Evolutionary conservation across 2,113 vertebrate species (phyloP).

Genomic region (Loxodonta africana): DNA sequence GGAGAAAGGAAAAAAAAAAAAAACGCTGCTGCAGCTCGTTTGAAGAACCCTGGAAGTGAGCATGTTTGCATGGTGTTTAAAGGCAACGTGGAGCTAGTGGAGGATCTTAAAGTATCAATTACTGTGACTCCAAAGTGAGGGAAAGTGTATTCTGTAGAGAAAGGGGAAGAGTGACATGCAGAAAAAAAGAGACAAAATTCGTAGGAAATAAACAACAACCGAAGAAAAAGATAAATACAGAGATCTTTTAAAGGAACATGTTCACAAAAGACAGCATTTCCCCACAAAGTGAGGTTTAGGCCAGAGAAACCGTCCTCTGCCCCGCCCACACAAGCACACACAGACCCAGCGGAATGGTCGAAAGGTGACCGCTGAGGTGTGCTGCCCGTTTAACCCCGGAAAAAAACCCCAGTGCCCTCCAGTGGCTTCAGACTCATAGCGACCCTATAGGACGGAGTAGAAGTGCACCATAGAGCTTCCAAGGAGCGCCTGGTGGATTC

Average conservation of each 20-base stretch:
- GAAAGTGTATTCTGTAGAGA: fast-evolving
- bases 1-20: background rate
- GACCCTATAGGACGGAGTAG: no score
- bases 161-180: background rate
- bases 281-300: background rate
- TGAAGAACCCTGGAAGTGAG: background rate
- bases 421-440: no score
- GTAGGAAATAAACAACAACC: background rate
- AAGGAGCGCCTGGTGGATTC: no score
- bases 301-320: background rate
- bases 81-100: background rate
- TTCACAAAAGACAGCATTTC: constrained; percentile 11
- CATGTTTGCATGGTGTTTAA: background rate
- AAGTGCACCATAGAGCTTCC: no score
- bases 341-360: background rate
- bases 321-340: background rate
- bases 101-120: background rate
- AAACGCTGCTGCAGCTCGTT: background rate
- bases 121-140: background rate
- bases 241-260: background rate
- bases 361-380: fast-evolving
- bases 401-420: no score
- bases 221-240: background rate
- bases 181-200: background rate
- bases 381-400: fast-evolving